Conservation (phyloP, 2,113 vertebrate genomes). For the Daboia siamensis region DNA sequence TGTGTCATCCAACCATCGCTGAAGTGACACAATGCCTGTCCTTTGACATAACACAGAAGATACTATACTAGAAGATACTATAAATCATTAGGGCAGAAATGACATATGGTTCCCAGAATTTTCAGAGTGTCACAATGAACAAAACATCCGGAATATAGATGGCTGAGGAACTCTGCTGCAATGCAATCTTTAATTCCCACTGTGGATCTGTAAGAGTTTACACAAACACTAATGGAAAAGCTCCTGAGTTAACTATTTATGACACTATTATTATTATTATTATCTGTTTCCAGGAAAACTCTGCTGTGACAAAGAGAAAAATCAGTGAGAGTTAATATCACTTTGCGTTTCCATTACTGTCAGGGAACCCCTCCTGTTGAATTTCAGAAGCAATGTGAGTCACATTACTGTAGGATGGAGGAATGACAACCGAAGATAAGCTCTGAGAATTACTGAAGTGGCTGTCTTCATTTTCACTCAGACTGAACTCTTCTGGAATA, state of each 20-base stretch:
- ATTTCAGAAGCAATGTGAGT: conserved; percentile 61
- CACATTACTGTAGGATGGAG: conserved; percentile 76
- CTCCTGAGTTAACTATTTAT: background rate
- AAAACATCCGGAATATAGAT: background rate
- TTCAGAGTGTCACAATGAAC: background rate
- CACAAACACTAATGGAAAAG: background rate
- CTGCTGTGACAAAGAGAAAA: conserved; percentile 26
- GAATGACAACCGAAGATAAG: conserved; percentile 69
- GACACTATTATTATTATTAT: conserved; percentile 1
- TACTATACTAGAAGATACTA: background rate
- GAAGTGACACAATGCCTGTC: background rate
- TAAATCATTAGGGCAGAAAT: background rate
- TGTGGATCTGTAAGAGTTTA: background rate
- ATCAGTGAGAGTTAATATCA: conserved; percentile 4
- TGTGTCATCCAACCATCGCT: background rate
- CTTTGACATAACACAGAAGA: background rate
- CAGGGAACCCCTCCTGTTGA: conserved; percentile 30
- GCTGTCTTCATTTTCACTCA: conserved; percentile 65
- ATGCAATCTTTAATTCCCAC: conserved; percentile 3
- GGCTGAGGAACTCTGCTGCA: background rate
- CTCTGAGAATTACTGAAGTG: conserved; percentile 44
- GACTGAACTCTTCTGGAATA: conserved; percentile 65
- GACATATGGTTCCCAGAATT: background rate
- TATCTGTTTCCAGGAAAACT: conserved; percentile 17
- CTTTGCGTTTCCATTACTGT: background rate